Evolutionary conservation across 2,888 invertebrate genomes (phyloP).

Genomic region (Drosophila sordidapex): DNA sequence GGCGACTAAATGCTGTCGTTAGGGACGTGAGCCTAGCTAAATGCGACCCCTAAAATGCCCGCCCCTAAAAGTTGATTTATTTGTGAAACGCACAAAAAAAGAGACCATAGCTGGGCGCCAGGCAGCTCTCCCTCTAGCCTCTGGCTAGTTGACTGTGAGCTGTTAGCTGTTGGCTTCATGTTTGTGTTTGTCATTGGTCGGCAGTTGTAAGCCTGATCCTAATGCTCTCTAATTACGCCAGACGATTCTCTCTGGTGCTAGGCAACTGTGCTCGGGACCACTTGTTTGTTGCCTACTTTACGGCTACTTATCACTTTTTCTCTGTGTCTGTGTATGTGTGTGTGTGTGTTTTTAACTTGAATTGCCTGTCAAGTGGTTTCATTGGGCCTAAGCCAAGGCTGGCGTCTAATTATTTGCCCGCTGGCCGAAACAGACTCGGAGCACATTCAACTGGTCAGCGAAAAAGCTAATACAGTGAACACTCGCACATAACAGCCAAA

Average conservation of each 20-base stretch:
- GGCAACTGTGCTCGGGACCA: slow-evolving; percentile 35
- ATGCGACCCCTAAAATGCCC: background rate
- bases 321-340: background rate
- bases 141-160: slow-evolving; percentile 50
- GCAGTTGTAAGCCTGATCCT: slow-evolving; percentile 67
- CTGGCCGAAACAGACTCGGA: slow-evolving; percentile 25
- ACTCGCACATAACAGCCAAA: background rate
- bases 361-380: slow-evolving; percentile 24
- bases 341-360: slow-evolving; percentile 28
- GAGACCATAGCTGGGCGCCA: too few relatives aligned
- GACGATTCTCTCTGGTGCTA: slow-evolving; percentile 20
- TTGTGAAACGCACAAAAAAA: slow-evolving; percentile 42
- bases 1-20: slow-evolving; percentile 52
- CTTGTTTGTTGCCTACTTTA: slow-evolving; percentile 66
- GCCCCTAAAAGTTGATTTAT: slow-evolving; percentile 80
- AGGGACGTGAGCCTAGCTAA: slow-evolving; percentile 47
- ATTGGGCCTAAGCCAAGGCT: slow-evolving; percentile 49
- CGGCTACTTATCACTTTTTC: slow-evolving; percentile 66
- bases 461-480: background rate
- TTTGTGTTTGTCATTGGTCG: slow-evolving; percentile 45
- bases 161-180: background rate
- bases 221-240: slow-evolving; percentile 80
- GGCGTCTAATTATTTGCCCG: slow-evolving; percentile 66
- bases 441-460: slow-evolving; percentile 49
- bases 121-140: slow-evolving; percentile 15